Base-by-base conservation (phyloP, 2,797 vertebrate genomes). In the Petrocephalus sullivani region DNA sequence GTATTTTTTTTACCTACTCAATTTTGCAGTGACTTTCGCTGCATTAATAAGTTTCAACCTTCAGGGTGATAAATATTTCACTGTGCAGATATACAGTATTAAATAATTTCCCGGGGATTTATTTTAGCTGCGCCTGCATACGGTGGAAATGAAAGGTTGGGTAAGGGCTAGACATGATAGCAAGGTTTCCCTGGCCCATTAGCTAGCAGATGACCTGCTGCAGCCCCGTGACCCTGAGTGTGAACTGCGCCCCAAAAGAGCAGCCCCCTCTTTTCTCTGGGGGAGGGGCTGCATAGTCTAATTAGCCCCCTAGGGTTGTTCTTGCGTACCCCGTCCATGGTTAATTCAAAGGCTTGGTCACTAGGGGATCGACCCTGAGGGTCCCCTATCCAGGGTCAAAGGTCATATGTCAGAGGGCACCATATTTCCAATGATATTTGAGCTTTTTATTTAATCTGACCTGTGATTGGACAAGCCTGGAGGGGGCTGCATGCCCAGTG, bases 281-380 rank as follows among this genome's bases (percentile, higher is more conserved):
- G 57, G 85, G 57, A 61, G 85, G 64, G 89, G 41, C n/a, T 87
- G 58, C 46, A 2, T 19, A n/a, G 37, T 46, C 16, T 93, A 91
- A 93, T 93, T 93, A 93, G 89, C 91, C 91, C 91, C 87, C 87
- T 37, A 89, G 92, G 89, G 91, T 89, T 88, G 54, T 53, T 86
- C 88, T 87, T 90, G 10, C 56, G 88, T 90, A 87, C 83, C 83
- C 23, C 85, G 54, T 91, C 93, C 91, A 93, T 93, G 91, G 88
- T 87, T 91, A 92, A 94, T 93, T 93, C 93, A 93, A 87, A 37
- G 90, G 87, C 51, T 51, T 37, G 14, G 78, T 64, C 83, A 67
- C 90, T 88, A 89, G 58, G 87, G 89, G 91, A 90, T 89, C 10
- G 87, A 91, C 90, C 88, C 89, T 87, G 88, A 89, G 90, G 10